Evolutionary conservation across 2,888 invertebrate species (phyloP).

Genomic region (Thera obeliscata): DNA sequence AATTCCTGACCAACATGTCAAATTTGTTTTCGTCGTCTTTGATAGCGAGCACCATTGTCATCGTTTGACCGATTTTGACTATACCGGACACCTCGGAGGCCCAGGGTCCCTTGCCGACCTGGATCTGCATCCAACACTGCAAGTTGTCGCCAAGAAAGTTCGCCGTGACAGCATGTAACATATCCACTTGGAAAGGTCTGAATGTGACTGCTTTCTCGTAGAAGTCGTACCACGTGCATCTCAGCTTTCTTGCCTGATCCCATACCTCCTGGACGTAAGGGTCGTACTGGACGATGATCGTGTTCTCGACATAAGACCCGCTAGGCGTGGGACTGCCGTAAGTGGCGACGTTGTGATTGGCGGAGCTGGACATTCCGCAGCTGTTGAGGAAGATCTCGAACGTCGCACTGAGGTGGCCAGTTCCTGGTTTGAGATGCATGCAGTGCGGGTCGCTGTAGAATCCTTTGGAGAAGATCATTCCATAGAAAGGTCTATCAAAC

Average conservation of each 20-base stretch:
- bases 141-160: conserved; percentile 98
- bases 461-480: conserved; percentile 98
- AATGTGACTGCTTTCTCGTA: conserved; percentile 98
- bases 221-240: conserved; percentile 98
- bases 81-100: conserved; percentile 98
- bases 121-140: conserved; percentile 99
- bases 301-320: conserved; percentile 97
- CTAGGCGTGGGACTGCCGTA: conserved; percentile 95
- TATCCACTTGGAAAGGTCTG: conserved; percentile 97
- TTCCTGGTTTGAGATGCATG: conserved; percentile 95
- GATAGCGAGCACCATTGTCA: conserved; percentile 98
- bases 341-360: conserved; percentile 92
- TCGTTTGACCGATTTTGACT: conserved; percentile 97
- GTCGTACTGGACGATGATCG: conserved; percentile 97
- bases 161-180: conserved; percentile 97
- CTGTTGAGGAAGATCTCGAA: conserved; percentile 97
- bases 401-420: conserved; percentile 95
- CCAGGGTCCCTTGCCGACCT: conserved; percentile 98
- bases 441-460: conserved; percentile 96
- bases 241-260: conserved; percentile 96
- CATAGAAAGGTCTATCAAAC: conserved; percentile 97
- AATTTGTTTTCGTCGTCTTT: conserved; percentile 98
- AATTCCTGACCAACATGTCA: conserved; percentile 97
- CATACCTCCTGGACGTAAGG: conserved; percentile 97
- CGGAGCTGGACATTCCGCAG: conserved; percentile 97